Evolutionary conservation across 2,888 invertebrate species (phyloP).

Genomic region (Glomeris marginata): DNA sequence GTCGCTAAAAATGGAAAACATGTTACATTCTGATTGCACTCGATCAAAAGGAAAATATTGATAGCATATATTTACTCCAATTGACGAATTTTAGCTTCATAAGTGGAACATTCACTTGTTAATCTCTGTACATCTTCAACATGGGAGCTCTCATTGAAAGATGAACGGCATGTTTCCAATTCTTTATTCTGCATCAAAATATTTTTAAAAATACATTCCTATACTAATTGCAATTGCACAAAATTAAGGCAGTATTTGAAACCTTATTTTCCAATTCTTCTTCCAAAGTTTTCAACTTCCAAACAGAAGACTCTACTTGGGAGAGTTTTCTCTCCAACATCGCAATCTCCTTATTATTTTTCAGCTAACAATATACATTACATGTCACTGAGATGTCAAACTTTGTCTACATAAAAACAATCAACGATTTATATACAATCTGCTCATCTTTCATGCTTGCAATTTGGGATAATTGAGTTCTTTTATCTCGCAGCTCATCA

Average conservation of each 20-base stretch:
- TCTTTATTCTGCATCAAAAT: not conserved
- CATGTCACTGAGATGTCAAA: not conserved
- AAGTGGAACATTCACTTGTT: not conserved
- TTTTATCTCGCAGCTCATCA: not conserved
- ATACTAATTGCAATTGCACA: too few species aligned
- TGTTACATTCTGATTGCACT: not conserved
- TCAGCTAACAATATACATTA: not conserved
- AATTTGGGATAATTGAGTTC: conserved; percentile 1
- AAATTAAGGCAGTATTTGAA: not conserved
- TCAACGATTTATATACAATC: conserved; percentile 5
- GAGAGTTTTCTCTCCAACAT: not conserved
- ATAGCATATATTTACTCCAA: conserved; percentile 7
- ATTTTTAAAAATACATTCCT: too few species aligned
- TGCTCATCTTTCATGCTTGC: not conserved
- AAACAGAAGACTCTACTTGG: conserved; percentile 1
- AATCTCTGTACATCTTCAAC: too few species aligned
- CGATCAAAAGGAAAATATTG: not conserved
- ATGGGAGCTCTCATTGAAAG: too few species aligned
- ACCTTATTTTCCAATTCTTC: conserved; percentile 3
- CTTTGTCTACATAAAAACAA: not conserved
- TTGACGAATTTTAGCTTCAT: not conserved
- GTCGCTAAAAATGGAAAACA: conserved; percentile 1
- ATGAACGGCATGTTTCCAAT: too few species aligned
- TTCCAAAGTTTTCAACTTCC: not conserved
- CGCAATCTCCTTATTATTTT: not conserved